Evolutionary conservation across 2,797 vertebrate species (phyloP), one percentile per base, ranked within the genome.

Genomic region (Esox masquinongy): DNA sequence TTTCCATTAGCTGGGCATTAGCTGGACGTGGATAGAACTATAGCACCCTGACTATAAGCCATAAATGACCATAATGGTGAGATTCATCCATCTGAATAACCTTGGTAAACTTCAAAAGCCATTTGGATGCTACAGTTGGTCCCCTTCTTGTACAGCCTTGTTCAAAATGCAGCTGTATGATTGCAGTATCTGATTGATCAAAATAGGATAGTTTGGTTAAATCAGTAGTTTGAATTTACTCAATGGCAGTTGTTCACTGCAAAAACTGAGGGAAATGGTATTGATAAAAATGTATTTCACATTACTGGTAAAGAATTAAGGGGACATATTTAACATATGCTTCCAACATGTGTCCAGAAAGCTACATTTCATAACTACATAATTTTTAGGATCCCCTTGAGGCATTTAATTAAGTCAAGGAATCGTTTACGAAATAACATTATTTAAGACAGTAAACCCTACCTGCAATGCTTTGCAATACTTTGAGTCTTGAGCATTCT

Each of bases 141-240:
- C n/a, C 0, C 3, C 72, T 74, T 50, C 34, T 67, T n/a, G n/a
- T n/a, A n/a, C 29, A 8, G 43, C 26, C 43, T 31, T 73, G 63
- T 66, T 50, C 51, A 50, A 71, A 50, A 71, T 70, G 71, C 74
- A 51, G 31, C 53, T 71, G 61, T 63, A 64, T 61, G 69, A 39
- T 64, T 73, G 24, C 66, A 24, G 36, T 70, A 64, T 81, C 51
- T 34, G 72, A 77, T 76, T 76, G 63, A 70, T 70, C 67, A 68
- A 53, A 72, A 39, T 64, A 74, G 22, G 50, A 69, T 79, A 77
- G 83, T 81, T 68, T 56, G 36, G 77, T 78, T 83, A 75, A 68
- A 50, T 26, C 68, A 76, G 68, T 72, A 43, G 75, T 74, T 80
- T 70, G 59, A 6, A 78, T 84, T 84, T 75, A 49, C 73, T 76